Percentiles rank a stretch among this genome's conserved stretches.
These are phyloP conservation scores for Cichlasoma orientale DNA, from an alignment of 2,797 vertebrate species.

Conservation along the genomic window DNA sequence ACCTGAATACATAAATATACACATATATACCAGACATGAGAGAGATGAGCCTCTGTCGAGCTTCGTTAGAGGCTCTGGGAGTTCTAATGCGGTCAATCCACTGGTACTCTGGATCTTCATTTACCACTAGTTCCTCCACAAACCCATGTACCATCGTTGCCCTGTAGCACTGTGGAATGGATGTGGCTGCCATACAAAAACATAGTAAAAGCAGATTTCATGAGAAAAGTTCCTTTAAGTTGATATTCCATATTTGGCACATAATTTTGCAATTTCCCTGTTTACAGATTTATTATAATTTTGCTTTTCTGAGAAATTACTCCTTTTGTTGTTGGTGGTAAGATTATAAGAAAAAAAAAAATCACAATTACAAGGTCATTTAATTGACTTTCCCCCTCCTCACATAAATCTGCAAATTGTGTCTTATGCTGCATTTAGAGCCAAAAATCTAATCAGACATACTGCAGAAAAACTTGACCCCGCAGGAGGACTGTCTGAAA, in stretches of 20 bases:
- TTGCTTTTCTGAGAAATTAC: too few relatives aligned
- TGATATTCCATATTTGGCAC: background rate
- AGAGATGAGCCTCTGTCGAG: conserved; percentile 96
- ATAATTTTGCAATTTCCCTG: background rate
- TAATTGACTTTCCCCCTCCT: background rate
- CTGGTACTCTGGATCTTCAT: conserved; percentile 98
- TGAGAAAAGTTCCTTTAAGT: background rate
- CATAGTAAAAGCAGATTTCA: background rate
- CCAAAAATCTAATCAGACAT: conserved; percentile 70
- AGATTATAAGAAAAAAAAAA: background rate
- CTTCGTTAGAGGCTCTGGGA: conserved; percentile 96
- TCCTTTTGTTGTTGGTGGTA: background rate
- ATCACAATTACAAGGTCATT: background rate
- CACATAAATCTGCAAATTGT: background rate
- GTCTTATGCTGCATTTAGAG: background rate
- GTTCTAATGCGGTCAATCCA: conserved; percentile 99
- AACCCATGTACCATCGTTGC: conserved; percentile 95
- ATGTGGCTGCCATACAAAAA: conserved; percentile 82
- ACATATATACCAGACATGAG: conserved; percentile 91
- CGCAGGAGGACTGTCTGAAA: conserved; percentile 97
- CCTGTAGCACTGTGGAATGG: conserved; percentile 93
- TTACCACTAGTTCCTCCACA: conserved; percentile 98
- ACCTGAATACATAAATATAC: background rate
- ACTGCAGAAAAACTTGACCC: conserved; percentile 99
- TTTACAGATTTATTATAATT: background rate